Conservation (phyloP, 2,113 vertebrate species). For the Ellobius talpinus region DNA sequence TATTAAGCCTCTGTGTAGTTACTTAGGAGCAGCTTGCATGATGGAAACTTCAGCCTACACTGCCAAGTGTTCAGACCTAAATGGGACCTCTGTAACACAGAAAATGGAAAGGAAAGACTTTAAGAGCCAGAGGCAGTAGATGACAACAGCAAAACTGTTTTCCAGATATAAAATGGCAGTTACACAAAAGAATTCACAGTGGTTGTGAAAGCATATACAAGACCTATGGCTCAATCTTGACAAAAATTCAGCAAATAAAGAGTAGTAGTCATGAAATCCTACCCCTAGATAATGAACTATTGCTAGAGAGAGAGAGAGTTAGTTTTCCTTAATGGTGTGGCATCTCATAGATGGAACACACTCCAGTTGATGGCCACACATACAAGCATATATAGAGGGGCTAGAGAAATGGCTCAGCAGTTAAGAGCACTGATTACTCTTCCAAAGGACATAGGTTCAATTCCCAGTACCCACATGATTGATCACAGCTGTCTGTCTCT, state of each 20-base stretch:
- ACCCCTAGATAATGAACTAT: background rate
- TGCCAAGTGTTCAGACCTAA: background rate
- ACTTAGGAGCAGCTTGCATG: background rate
- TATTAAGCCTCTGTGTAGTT: background rate
- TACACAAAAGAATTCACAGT: background rate
- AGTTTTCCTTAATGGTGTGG: background rate
- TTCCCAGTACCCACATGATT: background rate
- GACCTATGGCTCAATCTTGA: background rate
- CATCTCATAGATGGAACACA: background rate
- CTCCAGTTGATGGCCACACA: background rate
- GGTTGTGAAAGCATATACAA: background rate
- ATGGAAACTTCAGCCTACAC: background rate
- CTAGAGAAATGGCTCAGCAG: background rate
- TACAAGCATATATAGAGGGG: background rate
- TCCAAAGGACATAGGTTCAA: background rate
- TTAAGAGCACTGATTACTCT: background rate
- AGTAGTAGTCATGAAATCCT: background rate
- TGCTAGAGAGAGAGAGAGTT: background rate
- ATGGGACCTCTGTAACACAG: background rate
- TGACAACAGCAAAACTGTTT: background rate
- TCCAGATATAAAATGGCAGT: background rate
- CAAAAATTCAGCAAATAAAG: background rate
- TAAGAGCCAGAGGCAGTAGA: background rate
- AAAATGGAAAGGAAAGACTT: background rate
- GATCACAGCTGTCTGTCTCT: background rate